A percentile compares a stretch with the other conserved stretches of the same genome.
Conservation (phyloP, 2,888 invertebrate species). For the Fragum whitleyi region DNA sequence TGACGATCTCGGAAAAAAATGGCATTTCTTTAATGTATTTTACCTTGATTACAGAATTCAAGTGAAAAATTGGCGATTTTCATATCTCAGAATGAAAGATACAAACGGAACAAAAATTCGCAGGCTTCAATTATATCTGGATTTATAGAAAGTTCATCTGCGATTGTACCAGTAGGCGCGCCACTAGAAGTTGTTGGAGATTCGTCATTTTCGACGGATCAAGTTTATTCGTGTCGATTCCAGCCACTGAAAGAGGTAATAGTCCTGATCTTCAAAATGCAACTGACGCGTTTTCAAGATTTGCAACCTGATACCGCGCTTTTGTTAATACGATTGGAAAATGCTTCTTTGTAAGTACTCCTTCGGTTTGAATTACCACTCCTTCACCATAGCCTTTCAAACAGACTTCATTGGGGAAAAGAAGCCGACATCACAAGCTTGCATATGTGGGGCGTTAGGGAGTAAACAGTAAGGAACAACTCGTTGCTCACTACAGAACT, state of each 20-base stretch:
- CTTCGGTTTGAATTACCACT: conserved; percentile 30
- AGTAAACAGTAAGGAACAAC: conserved; percentile 51
- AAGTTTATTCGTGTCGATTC: background rate
- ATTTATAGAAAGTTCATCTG: too few species aligned
- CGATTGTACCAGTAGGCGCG: too few species aligned
- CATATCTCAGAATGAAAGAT: too few species aligned
- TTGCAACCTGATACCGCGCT: conserved; percentile 22
- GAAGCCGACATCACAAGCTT: conserved; percentile 44
- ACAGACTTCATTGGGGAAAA: too few species aligned
- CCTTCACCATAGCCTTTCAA: conserved; percentile 17
- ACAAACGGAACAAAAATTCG: too few species aligned
- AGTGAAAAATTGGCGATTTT: too few species aligned
- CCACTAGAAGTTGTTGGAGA: too few species aligned
- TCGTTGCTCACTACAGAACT: conserved; percentile 31
- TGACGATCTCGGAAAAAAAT: too few species aligned
- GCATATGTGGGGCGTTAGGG: conserved; percentile 43
- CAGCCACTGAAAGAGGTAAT: background rate
- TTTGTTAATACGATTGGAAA: conserved; percentile 1
- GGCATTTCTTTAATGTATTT: too few species aligned
- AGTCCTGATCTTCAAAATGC: conserved; percentile 36
- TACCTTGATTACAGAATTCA: too few species aligned
- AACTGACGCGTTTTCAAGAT: conserved; percentile 20
- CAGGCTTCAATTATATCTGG: too few species aligned
- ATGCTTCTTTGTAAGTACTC: conserved; percentile 27
- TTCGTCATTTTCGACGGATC: too few species aligned